Percentiles rank a stretch among this genome's conserved stretches.
Conservation (phyloP, 2,113 vertebrate species). For the Phycodurus eques region DNA sequence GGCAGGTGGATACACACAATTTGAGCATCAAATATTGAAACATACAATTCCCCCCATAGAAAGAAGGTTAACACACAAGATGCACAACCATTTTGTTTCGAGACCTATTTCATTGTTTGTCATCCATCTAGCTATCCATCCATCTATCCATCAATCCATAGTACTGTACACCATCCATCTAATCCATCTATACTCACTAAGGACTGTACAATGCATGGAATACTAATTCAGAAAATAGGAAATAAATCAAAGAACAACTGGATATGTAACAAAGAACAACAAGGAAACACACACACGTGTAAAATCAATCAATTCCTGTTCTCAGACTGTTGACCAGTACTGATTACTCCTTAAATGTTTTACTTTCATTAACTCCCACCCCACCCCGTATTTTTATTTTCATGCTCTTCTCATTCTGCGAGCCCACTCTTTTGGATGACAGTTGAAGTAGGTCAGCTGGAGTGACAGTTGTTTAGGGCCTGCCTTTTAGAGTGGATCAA, state of each 20-base stretch:
- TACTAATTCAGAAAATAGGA: background rate
- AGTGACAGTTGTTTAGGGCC: slow-evolving; percentile 53
- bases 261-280: background rate
- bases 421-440: slow-evolving; percentile 51
- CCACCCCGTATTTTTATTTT: slow-evolving; percentile 10
- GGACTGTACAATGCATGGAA: too few relatives aligned
- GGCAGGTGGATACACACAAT: too few relatives aligned
- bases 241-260: background rate
- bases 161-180: too few relatives aligned
- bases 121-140: too few relatives aligned
- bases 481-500: slow-evolving; percentile 59
- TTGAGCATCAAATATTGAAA: too few relatives aligned
- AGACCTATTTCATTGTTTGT: too few relatives aligned
- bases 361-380: background rate
- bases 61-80: too few relatives aligned
- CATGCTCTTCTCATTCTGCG: slow-evolving; percentile 9
- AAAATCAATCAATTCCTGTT: background rate
- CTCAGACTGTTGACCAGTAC: background rate
- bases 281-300: background rate
- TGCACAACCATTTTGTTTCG: too few relatives aligned
- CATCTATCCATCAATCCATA: too few relatives aligned
- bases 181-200: background rate
- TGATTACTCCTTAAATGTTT: slow-evolving; percentile 1
- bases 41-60: too few relatives aligned
- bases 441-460: slow-evolving; percentile 65